A percentile compares a stretch with the other conserved stretches of the same genome.
Conservation (phyloP, 2,888 invertebrate genomes). For the Panopea generosa region DNA sequence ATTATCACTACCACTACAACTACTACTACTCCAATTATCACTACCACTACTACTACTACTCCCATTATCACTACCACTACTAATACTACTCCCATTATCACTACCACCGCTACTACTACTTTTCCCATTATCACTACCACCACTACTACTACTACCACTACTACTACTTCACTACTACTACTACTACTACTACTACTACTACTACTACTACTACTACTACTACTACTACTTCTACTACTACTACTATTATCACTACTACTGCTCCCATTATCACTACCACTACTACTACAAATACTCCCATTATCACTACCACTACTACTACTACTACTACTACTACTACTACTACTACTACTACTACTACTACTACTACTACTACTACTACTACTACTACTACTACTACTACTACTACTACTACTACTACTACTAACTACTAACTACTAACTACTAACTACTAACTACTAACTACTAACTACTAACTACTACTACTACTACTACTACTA, state of each 20-base stretch:
- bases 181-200: slow-evolving; percentile 23
- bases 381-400: slow-evolving; percentile 28
- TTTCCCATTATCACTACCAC: slow-evolving; percentile 20
- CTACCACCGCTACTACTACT: slow-evolving; percentile 18
- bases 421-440: too few species aligned
- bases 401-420: slow-evolving; percentile 18
- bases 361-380: slow-evolving; percentile 18
- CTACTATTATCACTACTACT: slow-evolving; percentile 4
- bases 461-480: too few species aligned
- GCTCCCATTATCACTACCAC: slow-evolving; percentile 17
- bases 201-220: slow-evolving; percentile 29
- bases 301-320: slow-evolving; percentile 23
- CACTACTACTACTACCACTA: slow-evolving; percentile 21
- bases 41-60: slow-evolving; percentile 27
- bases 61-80: slow-evolving; percentile 23
- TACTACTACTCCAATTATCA: slow-evolving; percentile 21
- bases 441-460: too few species aligned
- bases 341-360: slow-evolving; percentile 29
- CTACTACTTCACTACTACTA: slow-evolving; percentile 20
- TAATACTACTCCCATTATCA: slow-evolving; percentile 18
- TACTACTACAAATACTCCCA: slow-evolving; percentile 18
- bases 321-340: slow-evolving; percentile 30
- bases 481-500: too few species aligned
- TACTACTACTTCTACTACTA: slow-evolving; percentile 29
- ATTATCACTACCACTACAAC: slow-evolving; percentile 23